phyloP scores from a whole-genome alignment of 2,888 invertebrate species.

The Caenorhabditis japonica region DNA sequence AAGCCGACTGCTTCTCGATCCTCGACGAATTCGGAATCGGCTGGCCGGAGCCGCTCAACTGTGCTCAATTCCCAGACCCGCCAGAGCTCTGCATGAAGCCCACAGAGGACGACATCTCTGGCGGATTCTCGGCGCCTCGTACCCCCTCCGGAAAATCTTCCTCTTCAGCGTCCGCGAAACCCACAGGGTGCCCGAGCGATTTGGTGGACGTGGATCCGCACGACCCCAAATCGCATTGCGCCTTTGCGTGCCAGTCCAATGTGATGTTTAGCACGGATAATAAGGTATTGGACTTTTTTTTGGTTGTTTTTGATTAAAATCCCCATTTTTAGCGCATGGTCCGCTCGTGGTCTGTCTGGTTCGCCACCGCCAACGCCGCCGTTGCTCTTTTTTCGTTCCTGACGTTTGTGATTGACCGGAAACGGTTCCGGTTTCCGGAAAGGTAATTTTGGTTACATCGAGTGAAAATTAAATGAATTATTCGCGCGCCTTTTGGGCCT shows the following conservation, averaged over 20 bases:
- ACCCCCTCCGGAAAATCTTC: constrained; percentile 13
- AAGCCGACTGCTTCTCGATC: constrained; percentile 83
- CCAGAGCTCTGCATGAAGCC: constrained; percentile 85
- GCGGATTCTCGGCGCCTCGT: constrained; percentile 27
- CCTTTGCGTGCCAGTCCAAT: constrained; percentile 79
- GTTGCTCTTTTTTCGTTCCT: constrained; percentile 87
- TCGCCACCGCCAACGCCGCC: constrained; percentile 90
- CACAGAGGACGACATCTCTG: constrained; percentile 35
- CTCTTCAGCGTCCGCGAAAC: constrained; percentile 24
- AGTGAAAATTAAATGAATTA: no score
- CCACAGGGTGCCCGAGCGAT: constrained; percentile 67
- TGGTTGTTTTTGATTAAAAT: background rate
- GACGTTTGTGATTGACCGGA: constrained; percentile 93
- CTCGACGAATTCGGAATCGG: constrained; percentile 82
- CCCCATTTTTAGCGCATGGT: constrained; percentile 56
- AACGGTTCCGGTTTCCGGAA: constrained; percentile 96
- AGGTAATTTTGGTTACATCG: no score
- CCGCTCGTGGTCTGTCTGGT: constrained; percentile 89
- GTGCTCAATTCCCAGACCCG: constrained; percentile 85
- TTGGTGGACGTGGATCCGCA: constrained; percentile 71
- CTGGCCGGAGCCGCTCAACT: constrained; percentile 86
- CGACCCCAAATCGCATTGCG: constrained; percentile 69
- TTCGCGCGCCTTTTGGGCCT: no score
- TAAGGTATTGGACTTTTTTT: constrained; percentile 35
- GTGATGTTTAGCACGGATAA: constrained; percentile 67